Conservation (phyloP, 2,797 vertebrate genomes). For the Myotis myotis region DNA sequence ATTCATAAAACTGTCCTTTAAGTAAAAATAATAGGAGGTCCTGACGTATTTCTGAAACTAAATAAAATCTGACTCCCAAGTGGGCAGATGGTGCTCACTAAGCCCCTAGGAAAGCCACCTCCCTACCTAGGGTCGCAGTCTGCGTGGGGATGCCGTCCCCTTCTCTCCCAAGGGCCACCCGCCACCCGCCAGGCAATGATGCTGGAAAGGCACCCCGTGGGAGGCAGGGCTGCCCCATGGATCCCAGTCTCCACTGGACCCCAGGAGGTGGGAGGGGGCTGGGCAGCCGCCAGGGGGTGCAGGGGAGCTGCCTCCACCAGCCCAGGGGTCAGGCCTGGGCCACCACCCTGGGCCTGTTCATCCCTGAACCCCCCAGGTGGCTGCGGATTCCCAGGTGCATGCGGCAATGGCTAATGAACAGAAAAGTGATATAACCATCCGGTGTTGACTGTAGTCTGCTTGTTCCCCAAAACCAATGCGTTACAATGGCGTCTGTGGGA, state of each 20-base stretch:
- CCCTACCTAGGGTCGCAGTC: fast-evolving
- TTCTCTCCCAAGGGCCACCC: background rate
- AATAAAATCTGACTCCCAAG: background rate
- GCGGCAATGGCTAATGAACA: background rate
- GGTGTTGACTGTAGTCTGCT: background rate
- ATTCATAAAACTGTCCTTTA: background rate
- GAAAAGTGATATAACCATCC: background rate
- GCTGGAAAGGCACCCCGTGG: background rate
- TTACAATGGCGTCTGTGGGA: background rate
- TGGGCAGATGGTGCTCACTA: fast-evolving
- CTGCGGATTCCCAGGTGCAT: background rate
- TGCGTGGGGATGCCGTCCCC: background rate
- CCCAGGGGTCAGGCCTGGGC: fast-evolving
- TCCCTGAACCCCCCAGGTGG: background rate
- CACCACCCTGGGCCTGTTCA: fast-evolving
- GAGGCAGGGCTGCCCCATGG: background rate
- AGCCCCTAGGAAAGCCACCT: background rate
- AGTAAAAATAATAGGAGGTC: background rate
- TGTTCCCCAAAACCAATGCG: background rate
- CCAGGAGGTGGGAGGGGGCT: background rate
- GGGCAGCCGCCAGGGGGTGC: background rate
- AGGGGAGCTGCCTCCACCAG: too few species aligned
- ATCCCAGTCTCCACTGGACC: background rate
- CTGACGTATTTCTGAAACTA: background rate
- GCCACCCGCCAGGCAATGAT: background rate